phyloP scores from a whole-genome alignment of 2,113 vertebrate genomes.

The Corydoras sp. region DNA sequence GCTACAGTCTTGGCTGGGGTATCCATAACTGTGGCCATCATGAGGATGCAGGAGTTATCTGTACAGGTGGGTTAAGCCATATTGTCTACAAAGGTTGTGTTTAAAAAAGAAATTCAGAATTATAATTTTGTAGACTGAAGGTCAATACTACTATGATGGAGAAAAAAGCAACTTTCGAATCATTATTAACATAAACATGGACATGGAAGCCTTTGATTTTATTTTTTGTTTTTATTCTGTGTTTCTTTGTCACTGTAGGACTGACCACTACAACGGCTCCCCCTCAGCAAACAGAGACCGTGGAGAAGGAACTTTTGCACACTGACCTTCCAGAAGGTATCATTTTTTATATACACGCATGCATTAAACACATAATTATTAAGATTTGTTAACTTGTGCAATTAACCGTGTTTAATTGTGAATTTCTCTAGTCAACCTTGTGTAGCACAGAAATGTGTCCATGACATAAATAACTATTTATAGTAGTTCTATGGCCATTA shows the following conservation, averaged over 20 bases:
- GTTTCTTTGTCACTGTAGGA: conserved; percentile 42
- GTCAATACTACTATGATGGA: too few species aligned
- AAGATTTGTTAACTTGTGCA: too few species aligned
- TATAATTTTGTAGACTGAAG: too few species aligned
- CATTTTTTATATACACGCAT: not conserved
- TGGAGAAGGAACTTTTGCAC: not conserved
- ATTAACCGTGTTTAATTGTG: too few species aligned
- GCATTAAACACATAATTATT: too few species aligned
- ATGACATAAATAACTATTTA: too few species aligned
- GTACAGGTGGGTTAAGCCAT: conserved; percentile 64
- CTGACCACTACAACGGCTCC: conserved; percentile 37
- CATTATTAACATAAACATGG: too few species aligned
- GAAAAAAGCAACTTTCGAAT: too few species aligned
- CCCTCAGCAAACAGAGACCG: conserved; percentile 41
- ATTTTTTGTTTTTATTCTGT: not conserved
- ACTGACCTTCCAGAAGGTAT: conserved; percentile 37
- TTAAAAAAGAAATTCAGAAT: not conserved
- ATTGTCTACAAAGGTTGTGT: too few species aligned
- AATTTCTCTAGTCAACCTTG: too few species aligned
- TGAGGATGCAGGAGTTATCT: conserved; percentile 86
- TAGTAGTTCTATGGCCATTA: too few species aligned
- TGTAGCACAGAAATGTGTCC: too few species aligned
- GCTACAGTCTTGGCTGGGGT: conserved; percentile 87
- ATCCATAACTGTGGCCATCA: conserved; percentile 95
- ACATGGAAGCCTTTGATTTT: not conserved